Conservation (phyloP, 2,113 vertebrate species). For the Silurus asotus region DNA sequence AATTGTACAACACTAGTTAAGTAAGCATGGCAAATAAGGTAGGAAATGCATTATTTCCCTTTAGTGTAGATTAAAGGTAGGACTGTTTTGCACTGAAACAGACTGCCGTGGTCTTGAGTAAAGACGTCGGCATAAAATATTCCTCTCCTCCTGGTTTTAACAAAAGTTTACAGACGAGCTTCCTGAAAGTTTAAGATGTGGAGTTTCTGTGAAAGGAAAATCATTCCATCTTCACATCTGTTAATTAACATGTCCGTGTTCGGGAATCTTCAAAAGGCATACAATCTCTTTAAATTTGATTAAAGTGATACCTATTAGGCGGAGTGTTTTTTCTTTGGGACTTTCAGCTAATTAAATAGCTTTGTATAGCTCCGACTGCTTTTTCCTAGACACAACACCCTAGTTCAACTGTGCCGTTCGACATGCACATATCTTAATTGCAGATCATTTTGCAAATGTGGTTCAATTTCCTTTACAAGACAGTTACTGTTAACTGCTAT, state of each 20-base stretch:
- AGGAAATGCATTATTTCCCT: slow-evolving; percentile 96
- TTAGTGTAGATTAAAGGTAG: slow-evolving; percentile 88
- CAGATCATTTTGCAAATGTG: slow-evolving; percentile 77
- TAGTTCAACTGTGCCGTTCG: slow-evolving; percentile 58
- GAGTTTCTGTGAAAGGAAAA: slow-evolving; percentile 71
- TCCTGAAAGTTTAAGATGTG: slow-evolving; percentile 72
- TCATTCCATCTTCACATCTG: slow-evolving; percentile 74
- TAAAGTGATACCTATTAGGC: slow-evolving; percentile 77
- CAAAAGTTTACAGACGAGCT: slow-evolving; percentile 67
- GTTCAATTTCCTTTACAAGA: slow-evolving; percentile 84
- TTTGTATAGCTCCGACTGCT: slow-evolving; percentile 73
- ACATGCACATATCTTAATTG: slow-evolving; percentile 80
- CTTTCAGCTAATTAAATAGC: slow-evolving; percentile 79
- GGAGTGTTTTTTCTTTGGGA: slow-evolving; percentile 73
- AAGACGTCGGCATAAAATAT: slow-evolving; percentile 73
- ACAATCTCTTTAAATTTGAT: slow-evolving; percentile 76
- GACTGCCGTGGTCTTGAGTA: slow-evolving; percentile 77
- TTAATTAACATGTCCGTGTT: slow-evolving; percentile 77
- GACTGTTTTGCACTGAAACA: slow-evolving; percentile 70
- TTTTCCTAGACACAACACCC: slow-evolving; percentile 75
- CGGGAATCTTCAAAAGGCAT: slow-evolving; percentile 70
- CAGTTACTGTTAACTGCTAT: slow-evolving; percentile 89
- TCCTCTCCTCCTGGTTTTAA: slow-evolving; percentile 69
- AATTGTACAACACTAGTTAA: slow-evolving; percentile 98
- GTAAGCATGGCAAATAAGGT: slow-evolving; percentile 96